These are phyloP conservation scores for Rhyacophila brunnea DNA, from an alignment of 1,140 invertebrate genomes.

Conservation along the genomic window DNA sequence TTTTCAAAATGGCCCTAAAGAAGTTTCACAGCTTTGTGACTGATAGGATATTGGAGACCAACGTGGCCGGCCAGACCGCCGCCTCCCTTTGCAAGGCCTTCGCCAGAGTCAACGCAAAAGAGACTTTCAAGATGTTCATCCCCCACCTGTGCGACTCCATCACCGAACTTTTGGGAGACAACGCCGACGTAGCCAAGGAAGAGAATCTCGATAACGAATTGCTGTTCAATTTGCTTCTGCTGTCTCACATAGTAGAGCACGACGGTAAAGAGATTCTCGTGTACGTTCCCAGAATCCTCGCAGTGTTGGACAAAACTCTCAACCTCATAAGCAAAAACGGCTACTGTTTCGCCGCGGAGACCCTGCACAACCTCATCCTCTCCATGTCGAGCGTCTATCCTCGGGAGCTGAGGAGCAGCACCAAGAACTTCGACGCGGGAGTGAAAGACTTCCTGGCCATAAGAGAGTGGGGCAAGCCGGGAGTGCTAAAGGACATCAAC, in stretches of 20 bases:
- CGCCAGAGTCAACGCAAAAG: constrained; percentile 64
- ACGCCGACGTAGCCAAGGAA: constrained; percentile 58
- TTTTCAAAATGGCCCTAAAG: constrained; percentile 67
- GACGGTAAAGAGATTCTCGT: constrained; percentile 61
- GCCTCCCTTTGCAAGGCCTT: constrained; percentile 70
- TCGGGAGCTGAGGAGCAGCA: constrained; percentile 63
- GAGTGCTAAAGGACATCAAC: constrained; percentile 63
- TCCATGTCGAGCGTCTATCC: constrained; percentile 54
- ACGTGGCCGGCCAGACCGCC: constrained; percentile 76
- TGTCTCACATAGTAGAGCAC: constrained; percentile 69
- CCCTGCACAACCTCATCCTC: constrained; percentile 43
- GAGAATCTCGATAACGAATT: constrained; percentile 79
- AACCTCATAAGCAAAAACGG: constrained; percentile 64
- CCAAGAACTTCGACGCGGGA: constrained; percentile 62
- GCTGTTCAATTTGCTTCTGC: constrained; percentile 73
- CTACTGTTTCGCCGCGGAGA: constrained; percentile 55
- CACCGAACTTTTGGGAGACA: constrained; percentile 55
- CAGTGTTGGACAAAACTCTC: constrained; percentile 63
- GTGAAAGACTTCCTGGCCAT: constrained; percentile 74
- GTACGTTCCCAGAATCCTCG: constrained; percentile 60
- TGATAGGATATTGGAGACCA: constrained; percentile 74
- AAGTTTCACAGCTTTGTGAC: constrained; percentile 74
- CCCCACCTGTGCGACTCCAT: constrained; percentile 68
- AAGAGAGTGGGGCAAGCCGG: constrained; percentile 78
- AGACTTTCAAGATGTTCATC: constrained; percentile 70